phyloP scores from a whole-genome alignment of 2,797 vertebrate species.

The Galago senegalensis region DNA sequence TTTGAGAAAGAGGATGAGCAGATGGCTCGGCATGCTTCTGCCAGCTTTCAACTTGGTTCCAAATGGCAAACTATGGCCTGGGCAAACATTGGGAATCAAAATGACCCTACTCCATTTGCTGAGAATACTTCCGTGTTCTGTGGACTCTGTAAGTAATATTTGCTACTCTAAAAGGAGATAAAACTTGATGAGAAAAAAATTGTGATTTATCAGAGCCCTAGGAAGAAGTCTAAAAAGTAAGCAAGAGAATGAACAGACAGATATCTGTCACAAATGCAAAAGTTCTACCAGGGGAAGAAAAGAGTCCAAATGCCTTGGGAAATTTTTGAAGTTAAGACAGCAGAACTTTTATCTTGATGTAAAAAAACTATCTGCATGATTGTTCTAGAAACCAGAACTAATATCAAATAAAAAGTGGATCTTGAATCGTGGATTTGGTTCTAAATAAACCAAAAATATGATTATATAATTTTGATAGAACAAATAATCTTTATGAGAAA shows the following conservation, averaged over 20 bases:
- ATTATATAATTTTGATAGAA: slow-evolving; percentile 53
- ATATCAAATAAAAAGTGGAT: slow-evolving; percentile 72
- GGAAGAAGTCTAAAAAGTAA: slow-evolving; percentile 82
- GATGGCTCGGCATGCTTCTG: slow-evolving; percentile 54
- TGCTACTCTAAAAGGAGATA: slow-evolving; percentile 89
- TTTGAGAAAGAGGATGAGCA: slow-evolving; percentile 35
- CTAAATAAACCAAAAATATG: slow-evolving; percentile 74
- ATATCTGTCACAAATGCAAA: slow-evolving; percentile 84
- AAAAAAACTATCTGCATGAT: slow-evolving; percentile 67
- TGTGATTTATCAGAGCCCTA: slow-evolving; percentile 87
- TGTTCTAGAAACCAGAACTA: slow-evolving; percentile 73
- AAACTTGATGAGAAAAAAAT: slow-evolving; percentile 89
- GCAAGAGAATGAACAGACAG: slow-evolving; percentile 80
- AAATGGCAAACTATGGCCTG: slow-evolving; percentile 88
- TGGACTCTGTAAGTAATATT: slow-evolving; percentile 90
- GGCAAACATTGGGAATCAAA: slow-evolving; percentile 83
- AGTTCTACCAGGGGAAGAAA: slow-evolving; percentile 65
- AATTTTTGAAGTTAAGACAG: slow-evolving; percentile 78
- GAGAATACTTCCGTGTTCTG: slow-evolving; percentile 90
- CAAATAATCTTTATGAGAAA: background rate
- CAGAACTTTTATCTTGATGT: slow-evolving; percentile 74
- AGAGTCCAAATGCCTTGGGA: slow-evolving; percentile 64
- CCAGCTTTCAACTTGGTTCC: slow-evolving; percentile 73
- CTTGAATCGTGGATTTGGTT: slow-evolving; percentile 76
- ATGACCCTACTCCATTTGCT: slow-evolving; percentile 89